Conservation (phyloP, 2,113 vertebrate species). For the Ifrita kowaldi region DNA sequence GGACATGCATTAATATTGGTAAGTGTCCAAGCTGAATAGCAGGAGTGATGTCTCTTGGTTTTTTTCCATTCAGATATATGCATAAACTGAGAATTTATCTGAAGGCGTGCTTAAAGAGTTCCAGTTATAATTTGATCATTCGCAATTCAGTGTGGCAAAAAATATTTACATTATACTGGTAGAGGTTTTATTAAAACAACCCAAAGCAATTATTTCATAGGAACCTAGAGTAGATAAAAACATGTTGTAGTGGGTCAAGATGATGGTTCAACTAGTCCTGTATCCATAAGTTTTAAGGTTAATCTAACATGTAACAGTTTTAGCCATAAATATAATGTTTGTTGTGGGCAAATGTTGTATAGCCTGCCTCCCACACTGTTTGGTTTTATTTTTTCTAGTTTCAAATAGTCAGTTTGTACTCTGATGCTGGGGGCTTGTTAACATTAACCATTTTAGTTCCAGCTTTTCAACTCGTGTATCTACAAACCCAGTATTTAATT, state of each 20-base stretch:
- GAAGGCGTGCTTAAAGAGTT: background rate
- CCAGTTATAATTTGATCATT: background rate
- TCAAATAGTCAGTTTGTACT: background rate
- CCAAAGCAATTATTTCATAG: background rate
- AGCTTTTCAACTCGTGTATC: background rate
- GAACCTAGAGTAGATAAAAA: background rate
- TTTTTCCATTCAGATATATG: background rate
- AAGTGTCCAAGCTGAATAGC: background rate
- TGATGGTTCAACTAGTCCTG: background rate
- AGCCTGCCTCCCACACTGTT: background rate
- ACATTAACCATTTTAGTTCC: background rate
- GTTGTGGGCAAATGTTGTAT: background rate
- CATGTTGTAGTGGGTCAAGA: background rate
- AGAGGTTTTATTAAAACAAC: background rate
- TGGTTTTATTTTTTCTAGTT: background rate
- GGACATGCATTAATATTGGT: constrained; percentile 26
- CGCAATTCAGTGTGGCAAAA: background rate
- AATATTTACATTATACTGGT: background rate
- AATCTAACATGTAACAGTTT: background rate
- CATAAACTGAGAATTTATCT: background rate
- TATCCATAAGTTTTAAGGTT: background rate
- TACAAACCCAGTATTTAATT: background rate
- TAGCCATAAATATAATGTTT: background rate
- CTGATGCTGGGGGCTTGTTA: background rate
- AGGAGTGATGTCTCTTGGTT: background rate